A percentile compares a stretch with the other conserved stretches of the same genome.
phyloP scores from a whole-genome alignment of 2,113 vertebrate genomes.

The Brevimyrus niger region DNA sequence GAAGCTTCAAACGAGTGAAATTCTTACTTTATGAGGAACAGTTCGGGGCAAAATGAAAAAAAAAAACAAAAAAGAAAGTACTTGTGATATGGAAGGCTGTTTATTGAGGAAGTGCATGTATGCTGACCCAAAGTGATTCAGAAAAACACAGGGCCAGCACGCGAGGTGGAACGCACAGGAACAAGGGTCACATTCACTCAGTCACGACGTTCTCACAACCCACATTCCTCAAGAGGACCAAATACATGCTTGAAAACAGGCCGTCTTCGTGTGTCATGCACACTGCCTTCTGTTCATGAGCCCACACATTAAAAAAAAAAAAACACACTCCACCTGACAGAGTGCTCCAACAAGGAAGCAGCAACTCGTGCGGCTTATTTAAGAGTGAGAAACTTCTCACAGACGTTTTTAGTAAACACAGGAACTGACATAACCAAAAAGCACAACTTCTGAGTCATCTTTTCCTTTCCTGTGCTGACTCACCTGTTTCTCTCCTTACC shows the following conservation, averaged over 20 bases:
- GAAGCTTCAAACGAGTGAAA: not conserved
- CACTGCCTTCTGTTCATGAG: not conserved
- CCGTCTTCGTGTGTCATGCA: not conserved
- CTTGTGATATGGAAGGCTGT: not conserved
- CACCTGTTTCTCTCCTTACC: not conserved
- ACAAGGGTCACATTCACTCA: not conserved
- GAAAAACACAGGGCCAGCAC: not conserved
- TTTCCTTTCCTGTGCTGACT: constrained; percentile 2
- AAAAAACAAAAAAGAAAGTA: not conserved
- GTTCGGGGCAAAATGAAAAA: not conserved
- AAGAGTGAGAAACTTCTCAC: constrained; percentile 4
- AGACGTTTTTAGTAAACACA: not conserved
- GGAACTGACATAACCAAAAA: constrained; percentile 1
- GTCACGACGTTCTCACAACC: not conserved
- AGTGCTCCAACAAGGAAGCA: not conserved
- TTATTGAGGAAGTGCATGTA: not conserved
- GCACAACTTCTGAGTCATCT: not conserved
- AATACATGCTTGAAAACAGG: not conserved
- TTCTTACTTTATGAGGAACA: not conserved
- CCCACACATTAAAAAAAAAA: not conserved
- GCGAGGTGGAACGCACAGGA: not conserved
- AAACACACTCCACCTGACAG: not conserved
- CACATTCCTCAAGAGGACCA: not conserved
- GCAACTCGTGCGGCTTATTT: not conserved
- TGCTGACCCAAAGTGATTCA: not conserved